Percentiles rank a stretch among this genome's conserved stretches.
phyloP scores from a whole-genome alignment of 2,797 vertebrate species.

The Centropyge bicolor region DNA sequence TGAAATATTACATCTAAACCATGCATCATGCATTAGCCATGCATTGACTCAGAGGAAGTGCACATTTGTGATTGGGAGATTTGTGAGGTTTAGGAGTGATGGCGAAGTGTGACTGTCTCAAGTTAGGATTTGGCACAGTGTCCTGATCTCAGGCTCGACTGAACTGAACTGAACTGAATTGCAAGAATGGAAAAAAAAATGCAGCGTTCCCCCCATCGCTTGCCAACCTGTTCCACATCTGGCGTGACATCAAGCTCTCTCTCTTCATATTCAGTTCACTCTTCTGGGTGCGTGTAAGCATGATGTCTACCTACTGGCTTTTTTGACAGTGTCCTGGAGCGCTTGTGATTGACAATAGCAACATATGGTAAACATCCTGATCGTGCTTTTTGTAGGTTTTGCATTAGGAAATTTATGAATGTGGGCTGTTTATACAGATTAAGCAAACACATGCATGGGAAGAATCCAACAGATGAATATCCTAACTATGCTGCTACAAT shows the following conservation, averaged over 20 bases:
- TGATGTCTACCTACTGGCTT: conserved; percentile 64
- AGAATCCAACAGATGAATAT: conserved; percentile 58
- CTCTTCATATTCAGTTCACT: conserved; percentile 52
- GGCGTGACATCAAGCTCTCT: conserved; percentile 65
- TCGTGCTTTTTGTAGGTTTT: conserved; percentile 54
- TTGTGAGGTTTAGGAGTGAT: conserved; percentile 34
- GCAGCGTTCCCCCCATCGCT: conserved; percentile 56
- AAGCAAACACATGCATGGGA: conserved; percentile 48
- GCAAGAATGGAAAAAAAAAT: conserved; percentile 56
- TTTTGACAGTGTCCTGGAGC: conserved; percentile 50
- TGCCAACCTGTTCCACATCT: conserved; percentile 69
- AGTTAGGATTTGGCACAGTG: conserved; percentile 66
- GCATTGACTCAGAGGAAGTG: conserved; percentile 43
- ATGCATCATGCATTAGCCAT: conserved; percentile 36
- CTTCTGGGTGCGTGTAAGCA: conserved; percentile 60
- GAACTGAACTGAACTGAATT: conserved; percentile 49
- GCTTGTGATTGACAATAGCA: conserved; percentile 56
- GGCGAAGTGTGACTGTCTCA: conserved; percentile 53
- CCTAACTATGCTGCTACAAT: conserved; percentile 71
- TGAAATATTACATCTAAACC: conserved; percentile 48
- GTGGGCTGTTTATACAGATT: conserved; percentile 42
- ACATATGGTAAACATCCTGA: conserved; percentile 61
- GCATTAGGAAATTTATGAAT: conserved; percentile 42
- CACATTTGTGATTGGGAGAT: conserved; percentile 43
- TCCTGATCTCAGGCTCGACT: conserved; percentile 57